Conservation (phyloP, 2,113 vertebrate genomes). For the Dendrocopos noguchii region DNA sequence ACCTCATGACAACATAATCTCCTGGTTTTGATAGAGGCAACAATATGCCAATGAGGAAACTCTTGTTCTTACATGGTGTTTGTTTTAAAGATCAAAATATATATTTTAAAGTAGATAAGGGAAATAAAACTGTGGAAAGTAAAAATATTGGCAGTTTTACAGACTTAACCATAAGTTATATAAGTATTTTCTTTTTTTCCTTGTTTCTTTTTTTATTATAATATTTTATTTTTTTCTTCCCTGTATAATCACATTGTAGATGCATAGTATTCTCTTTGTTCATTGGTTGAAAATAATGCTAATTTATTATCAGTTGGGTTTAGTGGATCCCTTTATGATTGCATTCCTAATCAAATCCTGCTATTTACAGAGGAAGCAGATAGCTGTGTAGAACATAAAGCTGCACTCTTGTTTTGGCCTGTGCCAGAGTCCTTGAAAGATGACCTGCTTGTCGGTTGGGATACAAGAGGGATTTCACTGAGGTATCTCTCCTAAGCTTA, state of each 20-base stretch:
- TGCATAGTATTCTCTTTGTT: neutral
- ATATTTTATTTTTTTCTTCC: neutral
- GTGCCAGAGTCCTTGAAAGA: neutral
- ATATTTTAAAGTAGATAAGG: neutral
- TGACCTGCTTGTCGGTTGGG: neutral
- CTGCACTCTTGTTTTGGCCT: neutral
- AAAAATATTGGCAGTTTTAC: neutral
- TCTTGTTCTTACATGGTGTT: neutral
- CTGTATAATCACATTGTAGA: neutral
- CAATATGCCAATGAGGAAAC: neutral
- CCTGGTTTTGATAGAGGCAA: neutral
- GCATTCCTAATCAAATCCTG: neutral
- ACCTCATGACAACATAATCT: neutral
- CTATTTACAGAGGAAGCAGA: neutral
- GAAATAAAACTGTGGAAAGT: neutral
- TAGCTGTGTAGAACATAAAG: neutral
- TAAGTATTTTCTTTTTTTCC: neutral
- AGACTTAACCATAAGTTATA: neutral
- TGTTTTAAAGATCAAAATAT: neutral
- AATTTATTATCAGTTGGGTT: neutral
- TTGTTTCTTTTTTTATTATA: neutral
- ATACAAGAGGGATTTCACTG: neutral
- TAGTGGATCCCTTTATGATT: neutral
- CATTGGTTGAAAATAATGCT: neutral
- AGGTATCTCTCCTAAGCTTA: neutral